A percentile compares a stretch with the other conserved stretches of the same genome.
Conservation (phyloP, 2,113 vertebrate species). For the Poeciliopsis turrubarensis region DNA sequence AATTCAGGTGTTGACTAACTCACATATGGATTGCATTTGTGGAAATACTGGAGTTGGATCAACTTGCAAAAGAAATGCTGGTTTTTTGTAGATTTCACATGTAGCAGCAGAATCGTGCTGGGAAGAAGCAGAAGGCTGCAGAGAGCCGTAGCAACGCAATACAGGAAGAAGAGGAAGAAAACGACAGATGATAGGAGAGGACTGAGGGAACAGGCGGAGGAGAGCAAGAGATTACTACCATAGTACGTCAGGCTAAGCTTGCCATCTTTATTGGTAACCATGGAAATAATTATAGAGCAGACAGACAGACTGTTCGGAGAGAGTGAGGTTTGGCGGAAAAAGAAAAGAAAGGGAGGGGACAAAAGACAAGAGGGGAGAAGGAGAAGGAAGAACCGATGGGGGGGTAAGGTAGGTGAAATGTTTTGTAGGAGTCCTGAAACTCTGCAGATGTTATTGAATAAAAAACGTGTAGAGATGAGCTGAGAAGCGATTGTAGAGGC, state of each 20-base stretch:
- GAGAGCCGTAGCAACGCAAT: constrained; percentile 13
- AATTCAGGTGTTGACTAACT: constrained; percentile 14
- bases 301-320: constrained; percentile 68
- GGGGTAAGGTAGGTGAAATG: constrained; percentile 52
- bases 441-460: not conserved
- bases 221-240: constrained; percentile 72
- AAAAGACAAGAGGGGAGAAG: constrained; percentile 25
- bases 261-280: constrained; percentile 83
- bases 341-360: constrained; percentile 33
- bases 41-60: constrained; percentile 2
- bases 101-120: constrained; percentile 11
- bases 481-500: constrained; percentile 3
- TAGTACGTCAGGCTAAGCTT: constrained; percentile 76
- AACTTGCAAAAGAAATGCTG: constrained; percentile 35
- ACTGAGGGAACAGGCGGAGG: constrained; percentile 49
- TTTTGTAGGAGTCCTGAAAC: constrained; percentile 42
- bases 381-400: constrained; percentile 36
- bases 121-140: constrained; percentile 16
- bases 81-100: constrained; percentile 38
- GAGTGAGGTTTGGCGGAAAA: constrained; percentile 19
- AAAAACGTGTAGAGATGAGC: constrained; percentile 5
- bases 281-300: constrained; percentile 85
- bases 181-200: constrained; percentile 38
- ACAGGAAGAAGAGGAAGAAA: constrained; percentile 26
- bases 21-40: constrained; percentile 32